phyloP scores from a whole-genome alignment of 2,888 invertebrate genomes.

The Troilus luridus region DNA sequence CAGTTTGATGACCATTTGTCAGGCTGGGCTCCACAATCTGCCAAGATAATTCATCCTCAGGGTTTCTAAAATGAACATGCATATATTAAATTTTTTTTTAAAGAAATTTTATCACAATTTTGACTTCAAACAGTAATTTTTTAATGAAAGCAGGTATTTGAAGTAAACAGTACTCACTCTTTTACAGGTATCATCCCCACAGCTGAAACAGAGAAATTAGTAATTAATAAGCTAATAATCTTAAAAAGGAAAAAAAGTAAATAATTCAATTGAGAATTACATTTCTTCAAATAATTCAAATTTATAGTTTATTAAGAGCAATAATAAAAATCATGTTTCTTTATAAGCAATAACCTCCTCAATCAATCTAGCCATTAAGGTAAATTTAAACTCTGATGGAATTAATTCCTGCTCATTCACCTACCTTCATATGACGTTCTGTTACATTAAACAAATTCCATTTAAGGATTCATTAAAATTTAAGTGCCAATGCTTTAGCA shows the following conservation, averaged over 20 bases:
- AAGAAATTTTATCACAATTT: conserved; percentile 19
- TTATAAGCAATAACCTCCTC: neutral
- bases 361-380: neutral
- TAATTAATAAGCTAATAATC: neutral
- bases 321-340: neutral
- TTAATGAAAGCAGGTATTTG: neutral
- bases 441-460: too few species aligned
- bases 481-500: too few species aligned
- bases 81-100: neutral
- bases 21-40: conserved; percentile 79
- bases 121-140: neutral
- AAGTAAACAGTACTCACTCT: conserved; percentile 81
- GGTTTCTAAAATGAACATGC: conserved; percentile 73
- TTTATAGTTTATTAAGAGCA: neutral
- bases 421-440: too few species aligned
- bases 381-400: too few species aligned
- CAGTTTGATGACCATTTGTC: conserved; percentile 65
- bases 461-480: too few species aligned
- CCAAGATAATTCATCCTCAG: conserved; percentile 86
- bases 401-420: too few species aligned
- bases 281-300: neutral
- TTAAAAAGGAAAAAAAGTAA: neutral
- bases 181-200: conserved; percentile 95
- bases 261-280: neutral
- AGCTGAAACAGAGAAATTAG: conserved; percentile 75